Evolutionary conservation across 2,888 invertebrate genomes (phyloP), one percentile per base, ranked within the genome.

Genomic region (Melinaea marsaeus): DNA sequence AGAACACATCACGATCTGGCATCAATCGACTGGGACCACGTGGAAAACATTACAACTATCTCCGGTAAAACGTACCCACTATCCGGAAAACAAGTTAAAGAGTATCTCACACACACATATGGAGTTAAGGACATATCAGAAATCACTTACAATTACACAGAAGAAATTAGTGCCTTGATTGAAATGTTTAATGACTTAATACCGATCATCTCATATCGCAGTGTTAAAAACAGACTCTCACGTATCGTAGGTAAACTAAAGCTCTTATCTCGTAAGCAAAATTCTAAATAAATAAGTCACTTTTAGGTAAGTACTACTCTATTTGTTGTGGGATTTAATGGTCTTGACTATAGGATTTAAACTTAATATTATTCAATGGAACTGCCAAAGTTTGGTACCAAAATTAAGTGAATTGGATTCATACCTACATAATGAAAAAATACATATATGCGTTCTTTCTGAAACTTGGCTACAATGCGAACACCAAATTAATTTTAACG

Each of bases 71-170:
- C 56, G 37, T 56, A 56, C 35, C 56, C 55, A 55, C 55, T 55
- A 48, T 58, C 58, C 33, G 58, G 58, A 58, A 58, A 58, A 48
- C 33, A 47, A 58, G 47, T 48, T 58, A 46, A n/a, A n/a, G 48
- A 48, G 48, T 22, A 22, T 22, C 22, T 22, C 22, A 22, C 22
- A 22, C 22, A 22, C 22, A 46, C 46, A 3, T 46, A 46, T 3
- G 46, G 46, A 46, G 7, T 33, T 33, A 33, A 55, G 9, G 55
- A 55, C 34, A 55, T 55, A 33, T 55, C 55, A 55, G 1, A 55
- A 55, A 55, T 55, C 55, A 55, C 55, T 33, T 33, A 55, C 13
- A 55, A 13, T 55, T 55, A 55, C 55, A 55, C 55, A 55, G 55
- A 55, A 55, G 55, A 32, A 22, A 55, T 55, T 32, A 2, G 5